Conservation (phyloP, 1,140 invertebrate species). For the Nephotettix cincticeps region DNA sequence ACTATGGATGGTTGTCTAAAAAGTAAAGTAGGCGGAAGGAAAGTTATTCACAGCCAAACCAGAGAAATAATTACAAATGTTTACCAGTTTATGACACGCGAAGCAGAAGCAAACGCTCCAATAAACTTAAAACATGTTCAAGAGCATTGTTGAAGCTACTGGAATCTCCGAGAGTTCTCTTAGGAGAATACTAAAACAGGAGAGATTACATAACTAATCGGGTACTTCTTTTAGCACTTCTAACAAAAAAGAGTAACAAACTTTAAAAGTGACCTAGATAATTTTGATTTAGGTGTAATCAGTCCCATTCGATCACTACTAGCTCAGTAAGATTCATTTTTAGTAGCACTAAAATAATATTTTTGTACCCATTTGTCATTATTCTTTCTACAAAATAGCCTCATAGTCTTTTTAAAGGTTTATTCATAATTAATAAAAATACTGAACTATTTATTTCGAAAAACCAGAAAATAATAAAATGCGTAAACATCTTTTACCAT, state of each 20-base stretch:
- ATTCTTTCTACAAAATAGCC: too few species aligned
- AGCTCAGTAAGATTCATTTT: too few species aligned
- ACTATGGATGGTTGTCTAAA: neutral
- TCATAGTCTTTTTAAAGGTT: too few species aligned
- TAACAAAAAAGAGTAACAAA: slow-evolving; percentile 9
- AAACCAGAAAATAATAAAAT: too few species aligned
- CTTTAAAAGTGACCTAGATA: neutral
- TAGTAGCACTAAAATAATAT: too few species aligned
- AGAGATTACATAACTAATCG: neutral
- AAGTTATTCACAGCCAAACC: slow-evolving; percentile 25
- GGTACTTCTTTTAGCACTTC: slow-evolving; percentile 15
- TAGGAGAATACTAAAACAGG: slow-evolving; percentile 7
- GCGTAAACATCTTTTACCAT: too few species aligned
- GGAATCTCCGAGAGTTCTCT: slow-evolving; percentile 19
- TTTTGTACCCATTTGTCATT: too few species aligned
- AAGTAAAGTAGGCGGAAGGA: slow-evolving; percentile 10
- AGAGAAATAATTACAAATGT: slow-evolving; percentile 26
- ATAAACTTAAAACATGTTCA: slow-evolving; percentile 21
- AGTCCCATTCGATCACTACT: too few species aligned
- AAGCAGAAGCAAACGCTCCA: slow-evolving; percentile 5
- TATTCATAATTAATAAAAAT: too few species aligned
- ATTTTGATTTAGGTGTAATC: slow-evolving; percentile 24
- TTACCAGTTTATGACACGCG: slow-evolving; percentile 25
- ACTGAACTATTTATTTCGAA: too few species aligned
- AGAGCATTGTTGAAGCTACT: slow-evolving; percentile 16